Evolutionary conservation across 1,140 invertebrate genomes (phyloP), one percentile per base, ranked within the genome.

Genomic region (Cydia strobilella): DNA sequence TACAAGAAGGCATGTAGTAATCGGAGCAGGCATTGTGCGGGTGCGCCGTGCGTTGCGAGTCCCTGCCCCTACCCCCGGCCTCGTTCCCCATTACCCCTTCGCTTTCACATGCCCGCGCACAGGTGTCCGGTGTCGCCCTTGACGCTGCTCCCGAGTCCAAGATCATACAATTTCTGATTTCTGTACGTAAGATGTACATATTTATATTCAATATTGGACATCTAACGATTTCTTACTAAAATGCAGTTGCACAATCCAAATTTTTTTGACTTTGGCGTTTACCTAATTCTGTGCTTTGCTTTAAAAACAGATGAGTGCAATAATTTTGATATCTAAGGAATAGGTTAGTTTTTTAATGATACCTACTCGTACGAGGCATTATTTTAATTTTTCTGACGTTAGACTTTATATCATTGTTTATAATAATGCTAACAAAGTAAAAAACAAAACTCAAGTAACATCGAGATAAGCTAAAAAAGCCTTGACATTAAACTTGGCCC

Each of bases 401-500:
- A 81, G 80, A 81, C 63, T 76, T 85, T 86, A 88, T 83, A 84
- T 83, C 76, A 85, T 84, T 87, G 81, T 83, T 84, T 82, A 89
- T 87, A 88, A 90, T 85, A 89, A 86, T 81, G 80, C 74, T 76
- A 82, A 86, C 83, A 85, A 85, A 86, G 79, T 82, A 90, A 90
- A 89, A 90, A 90, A 91, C 84, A 90, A 89, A 87, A 86, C 85
- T 86, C 86, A 88, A 88, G 86, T 90, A 91, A 90, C 89, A 90
- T 90, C 88, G 88, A 89, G 90, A 92, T 91, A 90, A 90, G 84
- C 84, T 88, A 86, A 85, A 82, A 89, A 91, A 89, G 39, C 90
- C 90, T 92, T 92, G 90, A 92, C 90, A 92, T 92, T 92, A 91
- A 92, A 91, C 90, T 92, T 91, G 90, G 88, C 89, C 89, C 86